A percentile compares a stretch with the other conserved stretches of the same genome.
Evolutionary conservation across 1,140 invertebrate species (phyloP).

Genomic region (Whitmania pigra): DNA sequence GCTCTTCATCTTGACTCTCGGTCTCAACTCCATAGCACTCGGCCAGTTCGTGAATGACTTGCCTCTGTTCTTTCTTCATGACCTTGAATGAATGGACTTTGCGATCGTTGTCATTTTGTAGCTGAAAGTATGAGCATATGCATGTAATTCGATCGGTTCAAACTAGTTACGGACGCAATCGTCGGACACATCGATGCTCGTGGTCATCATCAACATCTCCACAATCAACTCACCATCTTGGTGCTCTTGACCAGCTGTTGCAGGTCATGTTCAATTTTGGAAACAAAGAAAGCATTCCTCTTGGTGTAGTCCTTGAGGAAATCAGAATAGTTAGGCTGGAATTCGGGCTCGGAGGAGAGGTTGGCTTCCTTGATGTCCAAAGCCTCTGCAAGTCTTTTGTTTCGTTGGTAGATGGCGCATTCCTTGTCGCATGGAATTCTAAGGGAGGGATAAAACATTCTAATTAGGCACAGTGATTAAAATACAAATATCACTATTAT

Average conservation of each 20-base stretch:
- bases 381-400: slow-evolving; percentile 69
- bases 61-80: slow-evolving; percentile 79
- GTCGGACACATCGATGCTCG: neutral
- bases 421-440: slow-evolving; percentile 82
- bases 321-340: slow-evolving; percentile 62
- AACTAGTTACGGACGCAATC: no score
- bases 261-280: slow-evolving; percentile 69
- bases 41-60: slow-evolving; percentile 81
- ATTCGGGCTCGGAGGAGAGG: slow-evolving; percentile 53
- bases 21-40: slow-evolving; percentile 86
- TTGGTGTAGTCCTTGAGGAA: slow-evolving; percentile 71
- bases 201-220: neutral
- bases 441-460: slow-evolving; percentile 35
- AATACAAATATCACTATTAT: neutral
- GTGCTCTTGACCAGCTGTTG: slow-evolving; percentile 71
- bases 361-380: slow-evolving; percentile 81
- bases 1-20: slow-evolving; percentile 81
- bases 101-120: slow-evolving; percentile 61
- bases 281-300: slow-evolving; percentile 61
- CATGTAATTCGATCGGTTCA: no score
- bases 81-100: slow-evolving; percentile 74
- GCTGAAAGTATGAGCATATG: neutral
- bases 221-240: slow-evolving; percentile 49
- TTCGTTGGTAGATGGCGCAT: slow-evolving; percentile 71
- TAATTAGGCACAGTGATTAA: slow-evolving; percentile 29